Evolutionary conservation across 2,888 invertebrate species (phyloP), one percentile per base, ranked within the genome.

Genomic region (Ctena decussata): DNA sequence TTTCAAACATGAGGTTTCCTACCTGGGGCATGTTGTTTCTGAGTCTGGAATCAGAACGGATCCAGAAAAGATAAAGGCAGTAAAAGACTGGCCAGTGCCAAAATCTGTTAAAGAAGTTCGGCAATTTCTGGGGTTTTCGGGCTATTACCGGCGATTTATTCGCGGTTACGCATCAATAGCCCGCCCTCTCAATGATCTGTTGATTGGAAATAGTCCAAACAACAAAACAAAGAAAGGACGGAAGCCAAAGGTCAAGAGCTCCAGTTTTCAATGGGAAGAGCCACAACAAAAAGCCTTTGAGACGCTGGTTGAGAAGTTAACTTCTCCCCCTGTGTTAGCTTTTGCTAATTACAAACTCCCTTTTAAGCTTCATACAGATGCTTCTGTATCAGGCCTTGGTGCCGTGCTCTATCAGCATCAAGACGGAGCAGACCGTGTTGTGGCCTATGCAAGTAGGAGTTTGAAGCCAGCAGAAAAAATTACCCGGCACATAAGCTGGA

Each of bases 41-140:
- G 37, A 41, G 24, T 77, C 81, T n/a, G 84, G 87, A 15, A 73
- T 89, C 21, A 35, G 27, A 12, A 57, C 87, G 1, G 86, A 90
- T 72, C 84, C 85, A 39, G 60, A 77, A 18, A 89, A 87, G 73
- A 81, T 80, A 12, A 6, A 24, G 21, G 82, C 71, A 21, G 72
- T 87, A 3, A 49, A 24, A 41, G 77, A 81, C 30, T 86, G 86
- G 53, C 53, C 53, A 21, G 53, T 5, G 5, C 53, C 53, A 53
- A 53, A 53, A 21, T 18, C 53, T n/a, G 53, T 53, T 18, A 53
- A 53, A 21, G 53, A 53, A n/a, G 53, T 53, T 5, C 8, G 53
- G 21, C 5, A 11, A 18, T 53, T 53, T 53, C 53, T 53, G 18
- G 53, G 53, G 5, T 53, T 53, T 53, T 18, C 53, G 5, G 53